Conservation (phyloP, 2,797 vertebrate genomes). For the Buceros bicornis region DNA sequence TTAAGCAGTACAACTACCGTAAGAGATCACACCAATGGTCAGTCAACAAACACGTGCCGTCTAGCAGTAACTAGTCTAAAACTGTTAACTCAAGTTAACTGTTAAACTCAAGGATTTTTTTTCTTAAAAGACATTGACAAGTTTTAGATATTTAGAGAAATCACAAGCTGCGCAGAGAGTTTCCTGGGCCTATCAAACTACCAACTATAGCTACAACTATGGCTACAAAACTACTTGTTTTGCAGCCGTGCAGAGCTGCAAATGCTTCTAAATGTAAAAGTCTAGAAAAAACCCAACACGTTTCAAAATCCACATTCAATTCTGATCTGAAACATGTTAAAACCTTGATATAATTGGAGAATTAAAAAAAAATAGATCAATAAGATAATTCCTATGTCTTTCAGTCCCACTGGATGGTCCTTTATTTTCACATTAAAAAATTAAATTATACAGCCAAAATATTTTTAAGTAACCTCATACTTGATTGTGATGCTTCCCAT, state of each 20-base stretch:
- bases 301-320: background rate
- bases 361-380: background rate
- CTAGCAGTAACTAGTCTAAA: background rate
- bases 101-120: background rate
- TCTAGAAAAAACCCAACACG: background rate
- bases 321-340: background rate
- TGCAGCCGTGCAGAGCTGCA: background rate
- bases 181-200: background rate
- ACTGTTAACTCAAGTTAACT: too few species aligned
- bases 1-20: background rate
- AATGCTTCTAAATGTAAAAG: background rate
- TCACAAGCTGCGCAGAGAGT: background rate
- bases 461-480: background rate
- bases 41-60: background rate
- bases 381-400: background rate
- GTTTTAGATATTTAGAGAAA: background rate
- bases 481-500: background rate
- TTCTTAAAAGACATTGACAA: background rate
- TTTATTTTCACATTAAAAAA: background rate
- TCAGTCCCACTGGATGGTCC: background rate
- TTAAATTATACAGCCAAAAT: background rate
- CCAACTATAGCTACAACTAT: background rate
- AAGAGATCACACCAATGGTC: background rate
- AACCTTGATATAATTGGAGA: background rate
- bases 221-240: background rate